Evolutionary conservation across 2,888 invertebrate genomes (phyloP).

Genomic region (Diaperis boleti): DNA sequence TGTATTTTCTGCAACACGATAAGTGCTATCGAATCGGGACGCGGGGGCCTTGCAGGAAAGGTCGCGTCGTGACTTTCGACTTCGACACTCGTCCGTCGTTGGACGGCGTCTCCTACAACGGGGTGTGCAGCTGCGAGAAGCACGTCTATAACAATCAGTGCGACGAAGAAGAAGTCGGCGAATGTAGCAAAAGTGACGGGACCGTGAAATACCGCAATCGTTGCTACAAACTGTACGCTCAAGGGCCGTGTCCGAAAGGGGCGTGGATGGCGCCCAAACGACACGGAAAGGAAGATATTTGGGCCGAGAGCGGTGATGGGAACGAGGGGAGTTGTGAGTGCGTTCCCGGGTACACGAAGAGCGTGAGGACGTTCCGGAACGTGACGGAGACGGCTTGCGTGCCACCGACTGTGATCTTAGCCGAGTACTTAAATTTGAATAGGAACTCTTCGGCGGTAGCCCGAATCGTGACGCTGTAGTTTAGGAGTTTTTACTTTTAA

Average conservation of each 20-base stretch:
- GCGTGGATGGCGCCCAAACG: slow-evolving; percentile 77
- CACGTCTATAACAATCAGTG: slow-evolving; percentile 51
- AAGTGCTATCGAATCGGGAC: slow-evolving; percentile 85
- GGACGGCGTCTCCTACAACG: slow-evolving; percentile 86
- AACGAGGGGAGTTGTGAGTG: slow-evolving; percentile 70
- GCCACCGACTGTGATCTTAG: slow-evolving; percentile 74
- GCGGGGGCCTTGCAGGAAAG: slow-evolving; percentile 79
- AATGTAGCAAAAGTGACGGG: slow-evolving; percentile 65
- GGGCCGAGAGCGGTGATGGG: slow-evolving; percentile 46
- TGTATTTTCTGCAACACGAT: slow-evolving; percentile 80
- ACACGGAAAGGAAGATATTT: slow-evolving; percentile 50
- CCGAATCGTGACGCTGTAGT: slow-evolving; percentile 40
- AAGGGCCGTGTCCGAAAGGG: slow-evolving; percentile 81
- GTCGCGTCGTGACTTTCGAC: slow-evolving; percentile 85
- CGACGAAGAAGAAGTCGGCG: slow-evolving; percentile 45
- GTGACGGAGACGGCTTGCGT: slow-evolving; percentile 68
- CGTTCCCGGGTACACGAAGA: slow-evolving; percentile 73
- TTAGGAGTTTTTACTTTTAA: slow-evolving; percentile 21
- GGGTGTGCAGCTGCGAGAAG: slow-evolving; percentile 78
- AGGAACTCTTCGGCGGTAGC: slow-evolving; percentile 59
- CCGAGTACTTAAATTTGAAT: slow-evolving; percentile 76
- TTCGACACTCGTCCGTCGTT: slow-evolving; percentile 81
- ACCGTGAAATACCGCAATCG: slow-evolving; percentile 75
- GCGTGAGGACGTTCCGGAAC: slow-evolving; percentile 60
- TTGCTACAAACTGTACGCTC: slow-evolving; percentile 83